Conservation (phyloP, 2,113 vertebrate species). For the Sakesphorus luctuosus region DNA sequence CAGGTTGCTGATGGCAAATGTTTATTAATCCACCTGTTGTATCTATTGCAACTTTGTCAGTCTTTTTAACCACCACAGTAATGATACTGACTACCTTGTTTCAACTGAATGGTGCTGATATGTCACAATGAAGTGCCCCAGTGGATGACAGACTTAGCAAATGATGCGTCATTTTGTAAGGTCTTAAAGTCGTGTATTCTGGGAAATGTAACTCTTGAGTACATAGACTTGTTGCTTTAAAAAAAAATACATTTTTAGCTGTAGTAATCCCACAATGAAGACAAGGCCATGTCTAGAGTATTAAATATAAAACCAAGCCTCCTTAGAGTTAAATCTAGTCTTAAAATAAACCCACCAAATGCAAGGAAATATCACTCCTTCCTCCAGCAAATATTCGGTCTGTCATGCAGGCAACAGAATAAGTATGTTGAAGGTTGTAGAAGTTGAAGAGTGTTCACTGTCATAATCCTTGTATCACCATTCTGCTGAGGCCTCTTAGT, state of each 20-base stretch:
- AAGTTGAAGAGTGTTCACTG: not conserved
- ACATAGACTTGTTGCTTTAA: not conserved
- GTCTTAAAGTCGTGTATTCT: not conserved
- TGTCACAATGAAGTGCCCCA: not conserved
- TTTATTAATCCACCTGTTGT: not conserved
- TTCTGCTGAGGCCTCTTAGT: not conserved
- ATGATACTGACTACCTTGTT: not conserved
- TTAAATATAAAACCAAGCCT: not conserved
- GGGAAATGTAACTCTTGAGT: not conserved
- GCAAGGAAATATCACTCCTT: not conserved
- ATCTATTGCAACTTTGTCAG: not conserved
- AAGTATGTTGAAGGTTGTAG: not conserved
- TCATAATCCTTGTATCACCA: not conserved
- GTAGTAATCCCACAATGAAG: not conserved
- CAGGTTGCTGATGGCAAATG: not conserved
- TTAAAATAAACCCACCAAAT: not conserved
- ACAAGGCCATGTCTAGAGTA: not conserved
- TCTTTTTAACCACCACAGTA: not conserved
- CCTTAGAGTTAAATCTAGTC: not conserved
- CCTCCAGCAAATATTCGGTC: not conserved
- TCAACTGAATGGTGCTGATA: not conserved
- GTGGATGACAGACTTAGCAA: not conserved
- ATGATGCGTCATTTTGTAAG: not conserved
- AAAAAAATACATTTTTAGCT: not conserved
- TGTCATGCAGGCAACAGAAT: not conserved